Evolutionary conservation across 2,797 vertebrate genomes (phyloP).

Genomic region (Perodicticus potto): DNA sequence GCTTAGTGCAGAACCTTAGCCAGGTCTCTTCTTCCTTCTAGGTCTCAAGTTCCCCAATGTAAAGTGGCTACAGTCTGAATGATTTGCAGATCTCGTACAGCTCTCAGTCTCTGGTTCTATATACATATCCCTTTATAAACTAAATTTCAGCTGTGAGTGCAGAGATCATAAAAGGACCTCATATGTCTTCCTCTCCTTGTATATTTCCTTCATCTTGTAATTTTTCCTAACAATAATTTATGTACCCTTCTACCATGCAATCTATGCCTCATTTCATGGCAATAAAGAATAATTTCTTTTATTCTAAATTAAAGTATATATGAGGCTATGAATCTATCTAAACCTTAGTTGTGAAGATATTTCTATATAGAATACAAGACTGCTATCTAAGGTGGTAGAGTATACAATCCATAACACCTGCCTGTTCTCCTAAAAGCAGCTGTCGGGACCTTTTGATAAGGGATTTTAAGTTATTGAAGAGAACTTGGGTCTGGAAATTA

Average conservation of each 20-base stretch:
- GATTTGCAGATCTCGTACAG: neutral
- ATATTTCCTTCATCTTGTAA: constrained; percentile 57
- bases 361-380: neutral
- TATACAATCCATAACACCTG: neutral
- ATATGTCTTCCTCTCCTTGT: constrained; percentile 18
- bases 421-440: neutral
- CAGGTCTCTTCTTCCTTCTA: neutral
- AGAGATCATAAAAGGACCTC: constrained; percentile 2
- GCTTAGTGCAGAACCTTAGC: neutral
- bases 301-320: constrained; percentile 38
- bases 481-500: neutral
- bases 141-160: constrained; percentile 6
- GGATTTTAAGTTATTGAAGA: neutral
- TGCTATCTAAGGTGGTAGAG: neutral
- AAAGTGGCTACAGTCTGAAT: constrained; percentile 21
- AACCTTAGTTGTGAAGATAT: neutral
- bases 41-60: neutral
- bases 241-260: neutral
- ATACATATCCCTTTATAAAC: neutral
- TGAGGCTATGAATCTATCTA: constrained; percentile 14
- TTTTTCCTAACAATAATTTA: constrained; percentile 47
- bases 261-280: constrained; percentile 29
- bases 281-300: constrained; percentile 52
- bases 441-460: neutral
- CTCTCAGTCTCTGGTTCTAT: neutral